Base-by-base conservation (phyloP, 2,888 invertebrate genomes). In the Stenichneumon culpator region DNA sequence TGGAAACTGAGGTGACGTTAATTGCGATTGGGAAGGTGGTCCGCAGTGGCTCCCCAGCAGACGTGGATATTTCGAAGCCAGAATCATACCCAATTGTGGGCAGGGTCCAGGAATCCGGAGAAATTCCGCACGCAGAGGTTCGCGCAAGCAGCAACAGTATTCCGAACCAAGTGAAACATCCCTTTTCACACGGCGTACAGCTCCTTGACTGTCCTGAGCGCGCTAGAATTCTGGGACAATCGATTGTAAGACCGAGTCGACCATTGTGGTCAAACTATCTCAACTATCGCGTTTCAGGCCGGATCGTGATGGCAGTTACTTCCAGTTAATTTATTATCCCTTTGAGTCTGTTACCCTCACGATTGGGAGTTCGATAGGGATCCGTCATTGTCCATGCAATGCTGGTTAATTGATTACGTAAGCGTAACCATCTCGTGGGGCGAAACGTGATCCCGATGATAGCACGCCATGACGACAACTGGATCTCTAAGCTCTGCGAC, bases 181-280 rank as follows among this genome's bases (percentile, higher is more conserved):
- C 78, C 63, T 32, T 25, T 79, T 74, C 81, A 82, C 69, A 63
- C 84, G 73, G 60, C 44, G 77, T 67, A 44, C 63, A 60, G 50
- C 63, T 68, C 19, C 57, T 80, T 52, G 67, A 9, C 70, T 39
- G 54, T 57, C 32, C 57, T n/a, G 52, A 47, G 67, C 39, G 54
- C 70, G 77, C 14, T 39, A 72, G 50, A 73, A 70, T 72, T 80
- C 72, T 57, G 50, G 80, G 63, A 75, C 69, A 84, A 84, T 84
- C 80, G 77, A 84, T 84, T 84, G 83, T 84, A 77, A 80, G 80
- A 77, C 77, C 77, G 47, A 72, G 50, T 80, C 77, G 65, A 83
- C 79, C 80, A 72, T 72, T 77, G 72, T 84, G 80, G 75, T 72
- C 65, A 22, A 84, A 84, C 83, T 80, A 80, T 84, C 77, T 77